A percentile compares a stretch with the other conserved stretches of the same genome.
Evolutionary conservation across 2,797 vertebrate species (phyloP).

Genomic region (Phyllotis vaccarum): DNA sequence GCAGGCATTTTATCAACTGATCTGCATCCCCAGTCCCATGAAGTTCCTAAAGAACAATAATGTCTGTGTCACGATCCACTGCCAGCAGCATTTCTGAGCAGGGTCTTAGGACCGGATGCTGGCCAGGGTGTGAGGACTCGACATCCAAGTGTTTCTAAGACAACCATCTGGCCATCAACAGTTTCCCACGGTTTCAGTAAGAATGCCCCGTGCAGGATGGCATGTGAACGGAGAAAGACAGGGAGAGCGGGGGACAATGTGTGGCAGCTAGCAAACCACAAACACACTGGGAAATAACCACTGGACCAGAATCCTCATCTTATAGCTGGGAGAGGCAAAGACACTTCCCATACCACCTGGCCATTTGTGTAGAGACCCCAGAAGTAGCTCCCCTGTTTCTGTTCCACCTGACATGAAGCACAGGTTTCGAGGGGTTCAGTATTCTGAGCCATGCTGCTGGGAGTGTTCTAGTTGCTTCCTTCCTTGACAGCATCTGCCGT

Average conservation of each 20-base stretch:
- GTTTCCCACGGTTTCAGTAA: background rate
- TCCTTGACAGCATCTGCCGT: background rate
- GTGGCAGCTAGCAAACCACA: background rate
- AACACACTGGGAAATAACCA: background rate
- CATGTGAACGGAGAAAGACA: too few relatives aligned
- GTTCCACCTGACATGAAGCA: background rate
- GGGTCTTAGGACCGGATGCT: background rate
- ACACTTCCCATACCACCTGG: background rate
- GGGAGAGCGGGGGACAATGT: too few relatives aligned
- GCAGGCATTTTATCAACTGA: background rate
- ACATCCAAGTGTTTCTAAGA: background rate
- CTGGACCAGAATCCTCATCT: background rate
- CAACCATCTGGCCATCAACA: background rate
- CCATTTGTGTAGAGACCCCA: background rate
- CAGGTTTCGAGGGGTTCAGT: background rate
- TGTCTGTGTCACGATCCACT: background rate
- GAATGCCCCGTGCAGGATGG: background rate
- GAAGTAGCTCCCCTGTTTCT: background rate
- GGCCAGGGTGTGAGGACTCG: background rate
- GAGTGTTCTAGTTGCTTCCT: background rate
- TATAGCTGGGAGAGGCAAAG: rapidly evolving
- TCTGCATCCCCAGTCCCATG: too few relatives aligned
- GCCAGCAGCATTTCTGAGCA: background rate
- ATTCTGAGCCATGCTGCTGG: too few relatives aligned
- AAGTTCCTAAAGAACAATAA: background rate